These are phyloP conservation scores for Lepus europaeus DNA, from an alignment of 2,113 vertebrate species.

Conservation along the genomic window DNA sequence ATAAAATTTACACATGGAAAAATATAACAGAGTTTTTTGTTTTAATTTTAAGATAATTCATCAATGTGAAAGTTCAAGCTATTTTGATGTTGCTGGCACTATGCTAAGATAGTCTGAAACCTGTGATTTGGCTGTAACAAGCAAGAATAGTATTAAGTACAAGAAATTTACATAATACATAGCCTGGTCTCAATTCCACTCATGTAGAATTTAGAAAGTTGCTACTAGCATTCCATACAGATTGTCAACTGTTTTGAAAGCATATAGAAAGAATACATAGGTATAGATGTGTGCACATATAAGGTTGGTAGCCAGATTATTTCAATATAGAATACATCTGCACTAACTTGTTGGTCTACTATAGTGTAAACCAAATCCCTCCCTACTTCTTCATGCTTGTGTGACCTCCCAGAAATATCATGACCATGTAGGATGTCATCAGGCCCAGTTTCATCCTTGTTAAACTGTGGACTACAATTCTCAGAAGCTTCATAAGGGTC, in stretches of 20 bases:
- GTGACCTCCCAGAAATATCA: constrained; percentile 59
- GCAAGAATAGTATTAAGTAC: background rate
- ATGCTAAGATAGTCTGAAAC: constrained; percentile 6
- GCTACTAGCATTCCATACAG: background rate
- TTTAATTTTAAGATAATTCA: constrained; percentile 22
- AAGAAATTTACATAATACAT: background rate
- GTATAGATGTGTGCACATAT: background rate
- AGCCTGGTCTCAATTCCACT: background rate
- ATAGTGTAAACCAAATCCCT: background rate
- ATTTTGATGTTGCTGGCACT: background rate
- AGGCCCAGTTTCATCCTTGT: background rate
- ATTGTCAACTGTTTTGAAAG: background rate
- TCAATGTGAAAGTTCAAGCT: background rate
- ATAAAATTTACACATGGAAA: background rate
- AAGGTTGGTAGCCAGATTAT: background rate
- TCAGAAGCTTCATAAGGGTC: background rate
- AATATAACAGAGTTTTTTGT: background rate
- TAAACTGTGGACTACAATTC: background rate
- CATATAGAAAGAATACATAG: background rate
- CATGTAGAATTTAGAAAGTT: background rate
- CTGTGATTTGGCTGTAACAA: background rate
- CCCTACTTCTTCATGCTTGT: constrained; percentile 45
- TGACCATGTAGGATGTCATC: background rate
- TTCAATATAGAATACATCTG: background rate
- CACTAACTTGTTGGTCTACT: background rate